A percentile compares a stretch with the other conserved stretches of the same genome.
These are phyloP conservation scores for Poicephalus meyeri DNA, from an alignment of 2,113 vertebrate genomes.

Conservation along the genomic window DNA sequence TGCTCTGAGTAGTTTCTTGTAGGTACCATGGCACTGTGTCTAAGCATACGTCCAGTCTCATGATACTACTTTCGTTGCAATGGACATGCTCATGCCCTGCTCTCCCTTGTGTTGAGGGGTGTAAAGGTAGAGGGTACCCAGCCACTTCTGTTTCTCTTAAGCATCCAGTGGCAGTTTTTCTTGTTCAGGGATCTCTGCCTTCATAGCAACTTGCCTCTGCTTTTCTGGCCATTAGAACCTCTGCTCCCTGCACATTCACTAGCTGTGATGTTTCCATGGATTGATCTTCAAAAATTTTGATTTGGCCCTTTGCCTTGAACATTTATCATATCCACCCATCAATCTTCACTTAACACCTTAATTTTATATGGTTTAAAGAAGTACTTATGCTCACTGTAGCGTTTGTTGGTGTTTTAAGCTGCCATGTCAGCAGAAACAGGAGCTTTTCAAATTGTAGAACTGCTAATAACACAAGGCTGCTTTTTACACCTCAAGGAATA, in stretches of 20 bases:
- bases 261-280: not conserved
- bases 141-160: not conserved
- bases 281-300: not conserved
- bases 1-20: not conserved
- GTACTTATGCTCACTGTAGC: not conserved
- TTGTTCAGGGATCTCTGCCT: not conserved
- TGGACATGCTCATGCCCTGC: not conserved
- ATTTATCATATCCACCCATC: not conserved
- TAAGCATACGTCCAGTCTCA: not conserved
- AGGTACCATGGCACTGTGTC: not conserved
- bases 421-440: not conserved
- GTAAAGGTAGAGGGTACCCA: not conserved
- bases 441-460: not conserved
- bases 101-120: not conserved
- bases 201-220: not conserved
- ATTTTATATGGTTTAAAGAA: not conserved
- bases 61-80: not conserved
- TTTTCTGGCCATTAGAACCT: not conserved
- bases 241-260: not conserved
- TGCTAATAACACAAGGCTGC: not conserved
- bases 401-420: not conserved
- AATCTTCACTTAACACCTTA: not conserved
- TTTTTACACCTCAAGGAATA: not conserved
- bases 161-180: not conserved
- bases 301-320: not conserved